phyloP scores from a whole-genome alignment of 1,140 invertebrate genomes.

The Centruroides vittatus region DNA sequence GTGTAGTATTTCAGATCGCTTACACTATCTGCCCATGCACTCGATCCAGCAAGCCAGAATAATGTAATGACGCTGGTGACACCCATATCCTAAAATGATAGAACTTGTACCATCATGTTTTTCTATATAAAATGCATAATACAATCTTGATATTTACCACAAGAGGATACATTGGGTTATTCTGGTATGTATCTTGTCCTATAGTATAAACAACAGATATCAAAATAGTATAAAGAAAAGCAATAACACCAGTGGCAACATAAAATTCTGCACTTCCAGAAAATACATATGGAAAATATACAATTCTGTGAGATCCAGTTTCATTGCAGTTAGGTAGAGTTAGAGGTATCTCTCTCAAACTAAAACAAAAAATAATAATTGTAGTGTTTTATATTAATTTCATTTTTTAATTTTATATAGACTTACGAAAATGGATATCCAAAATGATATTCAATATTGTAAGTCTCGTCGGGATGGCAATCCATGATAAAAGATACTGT shows the following conservation, averaged over 20 bases:
- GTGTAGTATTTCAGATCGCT: conserved; percentile 40
- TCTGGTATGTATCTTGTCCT: conserved; percentile 41
- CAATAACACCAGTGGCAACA: conserved; percentile 51
- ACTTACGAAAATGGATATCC: conserved; percentile 13
- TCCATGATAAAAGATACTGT: too few relatives aligned
- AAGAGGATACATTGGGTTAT: conserved; percentile 35
- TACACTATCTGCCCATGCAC: conserved; percentile 50
- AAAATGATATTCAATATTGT: conserved; percentile 1
- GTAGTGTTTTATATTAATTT: too few relatives aligned
- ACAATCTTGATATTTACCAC: conserved; percentile 8
- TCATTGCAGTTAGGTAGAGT: too few relatives aligned
- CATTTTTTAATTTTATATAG: too few relatives aligned
- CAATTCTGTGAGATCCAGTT: background rate
- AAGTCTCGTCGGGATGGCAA: conserved; percentile 11
- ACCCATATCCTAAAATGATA: conserved; percentile 36
- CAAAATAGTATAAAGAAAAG: conserved; percentile 44
- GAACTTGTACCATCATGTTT: too few relatives aligned
- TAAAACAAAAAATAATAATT: too few relatives aligned
- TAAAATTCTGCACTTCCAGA: conserved; percentile 47
- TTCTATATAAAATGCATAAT: too few relatives aligned
- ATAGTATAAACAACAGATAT: conserved; percentile 39
- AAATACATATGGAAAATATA: conserved; percentile 31
- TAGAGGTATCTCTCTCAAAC: too few relatives aligned
- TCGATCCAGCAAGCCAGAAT: conserved; percentile 48
- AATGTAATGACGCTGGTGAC: conserved; percentile 41